Evolutionary conservation across 92 coral and sea anemone species (phyloP).

Genomic region (Nematostella vectensis): DNA sequence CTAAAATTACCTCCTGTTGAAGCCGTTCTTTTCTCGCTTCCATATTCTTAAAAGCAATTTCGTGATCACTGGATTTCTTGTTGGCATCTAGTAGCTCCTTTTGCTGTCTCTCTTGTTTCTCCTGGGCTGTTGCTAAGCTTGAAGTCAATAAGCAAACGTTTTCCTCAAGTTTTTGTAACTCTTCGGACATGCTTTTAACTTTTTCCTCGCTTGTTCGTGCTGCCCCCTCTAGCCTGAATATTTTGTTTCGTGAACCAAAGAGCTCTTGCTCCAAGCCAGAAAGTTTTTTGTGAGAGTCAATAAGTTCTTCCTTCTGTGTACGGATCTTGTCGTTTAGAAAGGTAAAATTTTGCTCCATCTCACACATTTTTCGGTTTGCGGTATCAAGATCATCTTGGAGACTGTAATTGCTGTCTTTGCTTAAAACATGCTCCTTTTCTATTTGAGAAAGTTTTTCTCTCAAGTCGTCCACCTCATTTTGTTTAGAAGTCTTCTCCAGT

Average conservation of each 20-base stretch:
- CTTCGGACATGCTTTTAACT: slow-evolving; percentile 42
- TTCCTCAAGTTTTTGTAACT: slow-evolving; percentile 42
- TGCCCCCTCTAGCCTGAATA: slow-evolving; percentile 66
- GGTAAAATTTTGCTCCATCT: slow-evolving; percentile 37
- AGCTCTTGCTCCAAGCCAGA: slow-evolving; percentile 72
- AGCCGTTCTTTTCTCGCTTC: slow-evolving; percentile 50
- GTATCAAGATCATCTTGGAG: slow-evolving; percentile 34
- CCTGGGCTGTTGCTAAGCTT: slow-evolving; percentile 34
- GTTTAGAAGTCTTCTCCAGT: slow-evolving; percentile 37
- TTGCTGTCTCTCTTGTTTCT: slow-evolving; percentile 47
- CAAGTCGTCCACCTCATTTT: slow-evolving; percentile 42
- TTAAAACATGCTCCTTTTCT: slow-evolving; percentile 45
- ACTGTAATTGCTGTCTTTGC: slow-evolving; percentile 21
- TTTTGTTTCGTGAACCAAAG: slow-evolving; percentile 46
- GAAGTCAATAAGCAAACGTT: slow-evolving; percentile 50
- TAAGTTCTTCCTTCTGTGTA: slow-evolving; percentile 53
- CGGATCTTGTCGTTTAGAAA: slow-evolving; percentile 45
- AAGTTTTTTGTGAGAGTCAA: slow-evolving; percentile 49
- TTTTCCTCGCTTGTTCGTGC: slow-evolving; percentile 46
- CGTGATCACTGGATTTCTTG: slow-evolving; percentile 69
- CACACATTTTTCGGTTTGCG: slow-evolving; percentile 33
- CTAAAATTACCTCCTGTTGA: slow-evolving; percentile 42
- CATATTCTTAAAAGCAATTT: slow-evolving; percentile 47
- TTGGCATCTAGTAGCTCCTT: slow-evolving; percentile 56
- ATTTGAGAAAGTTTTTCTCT: slow-evolving; percentile 40